Evolutionary conservation across 2,888 invertebrate species (phyloP).

Genomic region (Thymelicus lineola): DNA sequence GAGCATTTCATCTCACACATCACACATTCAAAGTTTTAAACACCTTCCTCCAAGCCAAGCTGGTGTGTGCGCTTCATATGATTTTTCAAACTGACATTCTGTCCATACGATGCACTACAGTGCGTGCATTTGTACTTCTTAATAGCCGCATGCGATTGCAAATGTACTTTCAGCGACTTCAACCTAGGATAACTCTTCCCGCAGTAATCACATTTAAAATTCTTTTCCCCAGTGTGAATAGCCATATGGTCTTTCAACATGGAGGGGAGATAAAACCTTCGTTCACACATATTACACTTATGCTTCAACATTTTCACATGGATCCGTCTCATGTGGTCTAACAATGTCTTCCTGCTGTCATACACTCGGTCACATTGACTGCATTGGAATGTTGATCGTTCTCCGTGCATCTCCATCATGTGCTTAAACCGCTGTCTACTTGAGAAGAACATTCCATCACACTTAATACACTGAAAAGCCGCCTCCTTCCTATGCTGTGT

Average conservation of each 20-base stretch:
- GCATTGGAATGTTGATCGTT: conserved; percentile 63
- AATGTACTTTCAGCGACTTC: conserved; percentile 74
- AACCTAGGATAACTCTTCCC: conserved; percentile 67
- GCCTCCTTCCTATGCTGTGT: conserved; percentile 67
- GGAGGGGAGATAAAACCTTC: conserved; percentile 71
- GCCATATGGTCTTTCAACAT: conserved; percentile 73
- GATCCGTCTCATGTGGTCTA: conserved; percentile 67
- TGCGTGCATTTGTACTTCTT: conserved; percentile 76
- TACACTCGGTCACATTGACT: conserved; percentile 62
- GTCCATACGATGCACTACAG: conserved; percentile 81
- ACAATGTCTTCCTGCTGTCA: conserved; percentile 62
- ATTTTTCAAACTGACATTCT: conserved; percentile 80
- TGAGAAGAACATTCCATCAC: conserved; percentile 68
- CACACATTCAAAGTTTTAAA: neutral
- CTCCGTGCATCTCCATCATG: conserved; percentile 67
- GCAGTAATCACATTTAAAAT: conserved; percentile 69
- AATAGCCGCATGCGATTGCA: conserved; percentile 80
- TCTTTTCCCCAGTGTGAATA: conserved; percentile 67
- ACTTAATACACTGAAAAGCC: conserved; percentile 70
- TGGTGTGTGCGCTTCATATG: conserved; percentile 78
- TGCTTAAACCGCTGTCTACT: conserved; percentile 72
- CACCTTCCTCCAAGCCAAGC: conserved; percentile 40
- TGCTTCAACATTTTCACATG: conserved; percentile 65
- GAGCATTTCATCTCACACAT: no score
- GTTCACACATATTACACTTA: conserved; percentile 69